Evolutionary conservation across 1,140 invertebrate genomes (phyloP).

Genomic region (Stegodyphus dumicola): DNA sequence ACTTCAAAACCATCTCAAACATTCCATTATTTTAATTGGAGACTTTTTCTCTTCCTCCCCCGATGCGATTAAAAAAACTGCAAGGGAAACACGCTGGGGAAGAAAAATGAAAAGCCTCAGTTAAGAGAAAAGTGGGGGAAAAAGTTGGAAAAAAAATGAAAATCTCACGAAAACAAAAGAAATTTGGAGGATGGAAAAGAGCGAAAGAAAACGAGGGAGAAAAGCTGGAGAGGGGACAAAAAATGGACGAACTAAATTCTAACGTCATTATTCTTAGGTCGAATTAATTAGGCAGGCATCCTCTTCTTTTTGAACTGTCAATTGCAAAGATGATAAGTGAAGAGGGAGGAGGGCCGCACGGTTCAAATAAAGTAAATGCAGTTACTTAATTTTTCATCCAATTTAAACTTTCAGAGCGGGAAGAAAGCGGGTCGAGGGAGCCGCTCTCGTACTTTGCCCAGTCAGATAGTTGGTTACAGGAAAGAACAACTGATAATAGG

Average conservation of each 20-base stretch:
- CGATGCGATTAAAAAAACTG: too few relatives aligned
- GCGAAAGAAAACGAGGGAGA: neutral
- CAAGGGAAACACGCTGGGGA: too few relatives aligned
- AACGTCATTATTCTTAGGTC: conserved; percentile 42
- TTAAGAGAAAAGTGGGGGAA: too few relatives aligned
- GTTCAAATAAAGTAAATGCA: conserved; percentile 48
- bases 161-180: neutral
- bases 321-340: conserved; percentile 8
- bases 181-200: neutral
- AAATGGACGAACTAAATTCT: neutral
- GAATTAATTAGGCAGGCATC: conserved; percentile 42
- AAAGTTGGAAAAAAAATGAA: neutral
- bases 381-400: conserved; percentile 52
- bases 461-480: too few relatives aligned
- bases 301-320: conserved; percentile 38
- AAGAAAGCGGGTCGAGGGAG: neutral
- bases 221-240: neutral
- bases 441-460: too few relatives aligned
- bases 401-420: conserved; percentile 17
- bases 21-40: conserved; percentile 36
- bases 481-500: too few relatives aligned
- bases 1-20: conserved; percentile 29
- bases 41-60: neutral
- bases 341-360: neutral
- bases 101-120: too few relatives aligned